Evolutionary conservation across 2,888 invertebrate species (phyloP).

Genomic region (Leptinotarsa tumamoca): DNA sequence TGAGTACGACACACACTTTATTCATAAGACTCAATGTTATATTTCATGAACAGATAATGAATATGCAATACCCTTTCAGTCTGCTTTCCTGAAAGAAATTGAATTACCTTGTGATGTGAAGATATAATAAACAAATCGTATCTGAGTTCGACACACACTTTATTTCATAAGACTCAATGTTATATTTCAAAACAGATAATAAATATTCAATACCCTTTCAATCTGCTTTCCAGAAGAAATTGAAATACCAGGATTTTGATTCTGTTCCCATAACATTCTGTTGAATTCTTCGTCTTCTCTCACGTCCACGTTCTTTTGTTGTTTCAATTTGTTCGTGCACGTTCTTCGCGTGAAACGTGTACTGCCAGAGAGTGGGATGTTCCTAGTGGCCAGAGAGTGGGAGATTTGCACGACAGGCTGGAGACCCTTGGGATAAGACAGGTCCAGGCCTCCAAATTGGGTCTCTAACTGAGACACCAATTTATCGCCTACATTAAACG

Average conservation of each 20-base stretch:
- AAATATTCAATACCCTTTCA: no score
- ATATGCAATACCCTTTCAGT: no score
- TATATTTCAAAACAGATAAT: no score
- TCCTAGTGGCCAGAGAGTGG: constrained; percentile 68
- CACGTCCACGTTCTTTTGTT: constrained; percentile 70
- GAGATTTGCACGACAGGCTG: constrained; percentile 77
- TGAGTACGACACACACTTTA: no score
- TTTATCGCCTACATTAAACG: constrained; percentile 74
- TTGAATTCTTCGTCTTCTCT: constrained; percentile 79
- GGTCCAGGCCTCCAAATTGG: constrained; percentile 71
- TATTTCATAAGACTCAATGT: no score
- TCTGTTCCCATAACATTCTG: constrained; percentile 69
- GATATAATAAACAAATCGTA: no score
- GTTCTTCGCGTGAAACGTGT: constrained; percentile 80
- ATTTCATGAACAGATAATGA: no score
- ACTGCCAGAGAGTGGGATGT: constrained; percentile 65
- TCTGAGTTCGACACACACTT: no score
- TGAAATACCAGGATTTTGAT: constrained; percentile 53
- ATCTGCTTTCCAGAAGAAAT: no score
- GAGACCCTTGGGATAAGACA: constrained; percentile 69
- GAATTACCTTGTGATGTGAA: no score
- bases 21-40: no score
- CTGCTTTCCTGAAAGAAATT: no score
- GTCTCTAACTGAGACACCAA: constrained; percentile 75
- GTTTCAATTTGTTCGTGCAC: constrained; percentile 75